These are phyloP conservation scores for Geotria australis DNA, from an alignment of 2,797 vertebrate species.

Conservation along the genomic window DNA sequence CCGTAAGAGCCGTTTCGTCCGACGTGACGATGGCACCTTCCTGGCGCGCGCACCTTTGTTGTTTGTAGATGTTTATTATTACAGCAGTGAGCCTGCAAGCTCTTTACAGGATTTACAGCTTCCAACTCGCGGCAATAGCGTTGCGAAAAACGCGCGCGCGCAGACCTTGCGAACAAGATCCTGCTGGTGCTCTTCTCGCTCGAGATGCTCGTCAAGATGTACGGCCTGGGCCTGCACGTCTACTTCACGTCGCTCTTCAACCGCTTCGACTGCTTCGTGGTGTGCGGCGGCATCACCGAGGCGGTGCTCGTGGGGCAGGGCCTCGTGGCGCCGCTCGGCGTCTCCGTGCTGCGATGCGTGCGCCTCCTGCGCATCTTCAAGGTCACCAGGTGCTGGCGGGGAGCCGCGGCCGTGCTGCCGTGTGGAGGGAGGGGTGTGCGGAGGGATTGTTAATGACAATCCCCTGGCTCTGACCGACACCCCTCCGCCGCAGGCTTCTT, in stretches of 20 bases:
- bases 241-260: conserved; percentile 96
- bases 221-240: conserved; percentile 41
- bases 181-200: conserved; percentile 46
- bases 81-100: no score
- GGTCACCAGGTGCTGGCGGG: conserved; percentile 42
- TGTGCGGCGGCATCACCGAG: conserved; percentile 54
- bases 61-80: no score
- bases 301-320: conserved; percentile 32
- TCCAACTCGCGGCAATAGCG: no score
- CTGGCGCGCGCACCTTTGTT: no score
- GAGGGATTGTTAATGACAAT: no score
- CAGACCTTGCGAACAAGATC: conserved; percentile 46
- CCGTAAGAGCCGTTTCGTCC: no score
- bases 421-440: no score
- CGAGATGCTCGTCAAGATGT: conserved; percentile 93
- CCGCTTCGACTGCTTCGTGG: conserved; percentile 91
- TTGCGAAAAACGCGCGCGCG: background rate
- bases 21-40: no score
- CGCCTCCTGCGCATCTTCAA: conserved; percentile 69
- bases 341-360: conserved; percentile 84
- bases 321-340: conserved; percentile 45
- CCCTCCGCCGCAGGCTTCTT: no score
- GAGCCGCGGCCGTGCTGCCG: background rate
- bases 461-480: no score
- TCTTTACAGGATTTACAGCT: no score